Evolutionary conservation across 1,140 invertebrate species (phyloP), one percentile per base, ranked within the genome.

Genomic region (Heliconius melpomene): DNA sequence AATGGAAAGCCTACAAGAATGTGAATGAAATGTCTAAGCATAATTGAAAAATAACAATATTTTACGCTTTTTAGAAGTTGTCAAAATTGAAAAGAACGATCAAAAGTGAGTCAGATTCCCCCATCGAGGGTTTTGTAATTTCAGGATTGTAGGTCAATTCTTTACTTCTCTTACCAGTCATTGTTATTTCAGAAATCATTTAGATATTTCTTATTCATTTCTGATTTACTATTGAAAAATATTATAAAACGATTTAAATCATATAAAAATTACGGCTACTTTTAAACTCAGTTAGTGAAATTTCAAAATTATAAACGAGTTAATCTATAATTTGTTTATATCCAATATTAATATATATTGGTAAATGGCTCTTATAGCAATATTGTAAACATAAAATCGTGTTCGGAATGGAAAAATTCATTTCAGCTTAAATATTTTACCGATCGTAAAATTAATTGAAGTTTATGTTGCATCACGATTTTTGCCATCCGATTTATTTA

Each of bases 361-460:
- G 60, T 66, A 66, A 66, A 66, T 66, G 60, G 60, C 60, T 29
- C 60, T 66, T 66, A 66, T n/a, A 66, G 60, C 23, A 66, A 66
- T 66, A 66, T 60, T 60, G n/a, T 60, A n/a, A 60, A 23, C 54
- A 60, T 29, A 66, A 66, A 66, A 66, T 66, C 60, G 26, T 66
- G 60, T 66, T 26, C 3, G 23, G 60, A 66, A 29, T 29, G 60
- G 26, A 66, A 66, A 66, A 66, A 66, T 16, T 66, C 23, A 66
- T 66, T 13, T 29, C 23, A 66, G 60, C 57, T 66, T 66, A 66
- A 66, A 66, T 66, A 29, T 66, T 66, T 66, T 66, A 66, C 23
- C 60, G 26, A 66, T 66, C 60, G 60, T 66, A 66, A 66, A 66
- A 66, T 66, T 66, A 66, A 66, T 66, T 66, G 60, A 66, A 66